Evolutionary conservation across 2,797 vertebrate species (phyloP).

Genomic region (Oophaga sylvatica): DNA sequence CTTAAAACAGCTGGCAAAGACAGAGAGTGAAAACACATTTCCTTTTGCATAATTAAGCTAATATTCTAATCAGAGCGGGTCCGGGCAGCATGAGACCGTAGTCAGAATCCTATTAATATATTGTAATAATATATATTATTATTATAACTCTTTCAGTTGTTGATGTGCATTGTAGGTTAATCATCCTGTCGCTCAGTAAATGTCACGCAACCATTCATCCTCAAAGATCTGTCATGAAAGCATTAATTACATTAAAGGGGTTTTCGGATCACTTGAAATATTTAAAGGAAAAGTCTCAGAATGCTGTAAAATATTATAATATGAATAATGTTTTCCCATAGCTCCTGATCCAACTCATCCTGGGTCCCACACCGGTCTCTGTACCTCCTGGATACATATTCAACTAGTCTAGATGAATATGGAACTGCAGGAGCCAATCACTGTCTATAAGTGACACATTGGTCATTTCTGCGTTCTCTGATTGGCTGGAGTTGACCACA

Average conservation of each 20-base stretch:
- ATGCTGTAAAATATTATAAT: too few relatives aligned
- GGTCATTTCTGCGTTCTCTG: too few relatives aligned
- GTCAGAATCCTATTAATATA: neutral
- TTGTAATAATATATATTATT: neutral
- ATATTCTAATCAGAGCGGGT: slow-evolving; percentile 25
- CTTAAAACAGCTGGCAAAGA: neutral
- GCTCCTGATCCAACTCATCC: too few relatives aligned
- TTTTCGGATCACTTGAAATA: neutral
- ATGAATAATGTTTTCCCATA: too few relatives aligned
- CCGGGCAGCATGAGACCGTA: neutral
- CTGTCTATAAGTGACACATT: too few relatives aligned
- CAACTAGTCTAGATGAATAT: too few relatives aligned
- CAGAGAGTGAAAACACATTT: slow-evolving; percentile 9
- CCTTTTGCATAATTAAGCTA: slow-evolving; percentile 24
- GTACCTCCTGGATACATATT: too few relatives aligned
- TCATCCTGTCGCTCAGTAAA: neutral
- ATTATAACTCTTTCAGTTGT: neutral
- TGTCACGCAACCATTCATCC: neutral
- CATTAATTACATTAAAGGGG: neutral
- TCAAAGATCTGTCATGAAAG: neutral
- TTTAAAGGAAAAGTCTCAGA: neutral
- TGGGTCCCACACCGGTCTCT: too few relatives aligned
- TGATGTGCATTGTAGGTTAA: neutral
- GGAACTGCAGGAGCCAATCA: too few relatives aligned
- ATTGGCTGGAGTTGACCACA: too few relatives aligned